Base-by-base conservation (phyloP, 2,888 invertebrate species). In the Caenorhabditis imperialis region DNA sequence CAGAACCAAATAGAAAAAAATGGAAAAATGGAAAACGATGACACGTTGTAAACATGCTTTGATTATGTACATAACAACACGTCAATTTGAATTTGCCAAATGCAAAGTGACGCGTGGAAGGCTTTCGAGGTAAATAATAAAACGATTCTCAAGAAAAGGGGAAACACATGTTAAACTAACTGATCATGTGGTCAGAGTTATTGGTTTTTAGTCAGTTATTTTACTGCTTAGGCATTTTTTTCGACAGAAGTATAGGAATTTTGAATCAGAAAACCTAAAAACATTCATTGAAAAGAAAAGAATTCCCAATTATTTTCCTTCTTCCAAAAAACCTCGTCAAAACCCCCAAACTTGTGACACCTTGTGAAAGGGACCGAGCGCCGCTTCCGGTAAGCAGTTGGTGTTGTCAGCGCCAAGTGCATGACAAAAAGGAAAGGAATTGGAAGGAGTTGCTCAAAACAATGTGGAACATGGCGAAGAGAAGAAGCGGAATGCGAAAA, bases 311-410 rank as follows among this genome's bases (percentile, higher is more conserved):
- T 10, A 37, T 10, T 10, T 0, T 12, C 6, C 20, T 63, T 40
- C 33, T 58, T 51, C 67, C 57, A 44, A 50, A 65, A 57, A 23
- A 44, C 57, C n/a, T n/a, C n/a, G n/a, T n/a, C n/a, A n/a, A n/a
- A n/a, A n/a, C 57, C 50, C 51, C 67, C 44, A 51, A 57, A 67
- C 67, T 67, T 67, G 67, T 57, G 67, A 67, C 67, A 67, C 67
- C 51, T 51, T 27, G 35, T 27, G 35, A 55, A 44, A 44, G 18
- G 44, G 20, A 20, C 42, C 42, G 18, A 54, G 38, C 47, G 48
- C 33, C 48, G 35, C 48, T 51, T 67, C 57, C 67, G 57, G 67
- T 57, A 51, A 57, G 55, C 67, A 67, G 51, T 57, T 58, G 58
- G 38, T 67, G 57, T 57, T 57, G 67, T 57, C 55, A 55, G 55